Evolutionary conservation across 2,113 vertebrate species (phyloP).

Genomic region (Campylorhamphus procurvoides): DNA sequence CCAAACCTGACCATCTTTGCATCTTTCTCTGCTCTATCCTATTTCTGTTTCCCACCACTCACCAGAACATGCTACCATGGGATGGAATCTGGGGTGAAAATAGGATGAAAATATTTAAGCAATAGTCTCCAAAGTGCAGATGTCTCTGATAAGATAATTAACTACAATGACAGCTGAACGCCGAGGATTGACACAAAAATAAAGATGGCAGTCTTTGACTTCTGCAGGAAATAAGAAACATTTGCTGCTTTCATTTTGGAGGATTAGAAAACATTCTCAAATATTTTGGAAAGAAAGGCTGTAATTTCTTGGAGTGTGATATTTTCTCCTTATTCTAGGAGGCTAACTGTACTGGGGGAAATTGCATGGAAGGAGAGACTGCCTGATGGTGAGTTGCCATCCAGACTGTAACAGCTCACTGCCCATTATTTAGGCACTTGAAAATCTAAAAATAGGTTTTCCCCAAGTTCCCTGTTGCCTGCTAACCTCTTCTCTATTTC

Average conservation of each 20-base stretch:
- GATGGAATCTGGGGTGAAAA: not conserved
- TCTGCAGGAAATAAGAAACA: not conserved
- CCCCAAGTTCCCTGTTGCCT: not conserved
- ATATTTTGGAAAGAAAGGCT: constrained; percentile 26
- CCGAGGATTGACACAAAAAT: not conserved
- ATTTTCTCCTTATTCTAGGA: not conserved
- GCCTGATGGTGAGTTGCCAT: not conserved
- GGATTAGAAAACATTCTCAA: constrained; percentile 41
- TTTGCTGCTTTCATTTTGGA: constrained; percentile 22
- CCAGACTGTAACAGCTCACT: not conserved
- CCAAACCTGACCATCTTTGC: not conserved
- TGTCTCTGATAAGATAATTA: constrained; percentile 20
- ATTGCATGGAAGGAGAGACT: not conserved
- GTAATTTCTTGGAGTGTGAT: constrained; percentile 9
- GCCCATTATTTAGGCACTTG: not conserved
- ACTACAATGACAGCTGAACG: not conserved
- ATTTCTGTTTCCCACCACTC: not conserved
- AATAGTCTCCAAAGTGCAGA: not conserved
- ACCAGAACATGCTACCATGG: not conserved
- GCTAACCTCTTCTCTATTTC: not conserved
- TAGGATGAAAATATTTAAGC: not conserved
- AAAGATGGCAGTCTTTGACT: constrained; percentile 26
- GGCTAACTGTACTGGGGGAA: not conserved
- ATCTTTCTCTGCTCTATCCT: not conserved
- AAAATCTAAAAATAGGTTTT: not conserved